phyloP scores from a whole-genome alignment of 23 tunicate genomes.

The Corella eumyota region DNA sequence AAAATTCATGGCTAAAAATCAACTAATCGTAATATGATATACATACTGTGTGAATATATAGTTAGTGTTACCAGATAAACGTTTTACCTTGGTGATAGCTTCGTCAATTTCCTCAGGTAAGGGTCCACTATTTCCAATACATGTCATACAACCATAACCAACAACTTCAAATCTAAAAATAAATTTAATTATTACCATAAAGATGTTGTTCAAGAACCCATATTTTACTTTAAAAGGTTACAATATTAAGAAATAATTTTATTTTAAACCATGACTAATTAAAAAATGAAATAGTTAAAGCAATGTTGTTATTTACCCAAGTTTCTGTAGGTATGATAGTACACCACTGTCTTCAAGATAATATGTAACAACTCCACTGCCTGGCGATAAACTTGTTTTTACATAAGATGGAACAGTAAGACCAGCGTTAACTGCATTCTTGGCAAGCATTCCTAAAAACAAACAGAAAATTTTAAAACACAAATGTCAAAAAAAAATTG shows the following conservation, averaged over 20 bases:
- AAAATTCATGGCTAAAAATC: neutral
- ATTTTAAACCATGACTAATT: too few relatives aligned
- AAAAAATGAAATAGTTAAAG: too few relatives aligned
- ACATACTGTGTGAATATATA: neutral
- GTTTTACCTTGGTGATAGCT: conserved; percentile 61
- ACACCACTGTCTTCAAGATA: conserved; percentile 86
- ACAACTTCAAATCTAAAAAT: conserved; percentile 66
- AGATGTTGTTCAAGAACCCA: neutral
- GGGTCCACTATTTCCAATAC: conserved; percentile 98
- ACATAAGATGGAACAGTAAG: conserved; percentile 77
- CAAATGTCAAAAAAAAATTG: neutral
- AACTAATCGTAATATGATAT: too few relatives aligned
- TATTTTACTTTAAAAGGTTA: neutral
- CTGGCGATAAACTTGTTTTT: conserved; percentile 90
- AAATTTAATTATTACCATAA: neutral
- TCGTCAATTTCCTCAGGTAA: conserved; percentile 64
- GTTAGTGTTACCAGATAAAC: neutral
- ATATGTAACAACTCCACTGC: conserved; percentile 96
- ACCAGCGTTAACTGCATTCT: conserved; percentile 81
- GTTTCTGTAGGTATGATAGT: conserved; percentile 46
- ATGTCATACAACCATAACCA: conserved; percentile 99
- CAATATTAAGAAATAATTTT: neutral
- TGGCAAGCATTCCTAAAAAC: conserved; percentile 69
- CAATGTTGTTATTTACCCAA: conserved; percentile 36
- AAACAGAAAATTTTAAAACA: neutral